Evolutionary conservation across 2,797 vertebrate genomes (phyloP).

Genomic region (Lemur catta): DNA sequence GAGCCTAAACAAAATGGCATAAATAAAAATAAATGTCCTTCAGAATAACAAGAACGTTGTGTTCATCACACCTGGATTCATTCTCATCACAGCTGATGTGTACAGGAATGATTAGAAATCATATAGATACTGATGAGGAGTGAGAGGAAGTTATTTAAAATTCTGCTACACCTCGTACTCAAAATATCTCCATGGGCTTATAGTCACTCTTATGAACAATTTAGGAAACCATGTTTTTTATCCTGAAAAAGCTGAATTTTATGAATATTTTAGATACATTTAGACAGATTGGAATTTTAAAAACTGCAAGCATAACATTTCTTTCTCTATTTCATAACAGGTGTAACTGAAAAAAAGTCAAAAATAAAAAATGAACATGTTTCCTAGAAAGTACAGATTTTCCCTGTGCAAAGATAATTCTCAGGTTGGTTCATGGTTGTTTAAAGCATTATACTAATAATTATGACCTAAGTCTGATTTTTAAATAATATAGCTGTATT

Average conservation of each 20-base stretch:
- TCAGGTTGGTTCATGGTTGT: neutral
- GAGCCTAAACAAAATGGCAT: constrained; percentile 40
- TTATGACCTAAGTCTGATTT: neutral
- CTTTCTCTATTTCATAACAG: constrained; percentile 54
- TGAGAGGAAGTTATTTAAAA: constrained; percentile 74
- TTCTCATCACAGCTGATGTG: constrained; percentile 58
- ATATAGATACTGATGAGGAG: constrained; percentile 66
- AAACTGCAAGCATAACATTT: constrained; percentile 58
- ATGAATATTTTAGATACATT: constrained; percentile 72
- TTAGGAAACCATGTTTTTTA: constrained; percentile 40
- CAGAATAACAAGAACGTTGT: constrained; percentile 47
- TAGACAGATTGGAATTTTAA: constrained; percentile 48
- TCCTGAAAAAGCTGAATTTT: constrained; percentile 73
- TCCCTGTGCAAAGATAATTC: neutral
- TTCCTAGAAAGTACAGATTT: constrained; percentile 55
- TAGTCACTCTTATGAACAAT: constrained; percentile 55
- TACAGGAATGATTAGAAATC: constrained; percentile 61
- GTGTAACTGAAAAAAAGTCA: constrained; percentile 30
- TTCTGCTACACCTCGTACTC: constrained; percentile 63
- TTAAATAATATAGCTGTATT: neutral
- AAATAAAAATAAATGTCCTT: constrained; percentile 72
- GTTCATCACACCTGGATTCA: constrained; percentile 63
- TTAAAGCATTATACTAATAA: neutral
- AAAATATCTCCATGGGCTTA: constrained; percentile 57
- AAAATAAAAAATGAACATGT: neutral